phyloP scores from a whole-genome alignment of 2,797 vertebrate species.

The Dicrostonyx torquatus region DNA sequence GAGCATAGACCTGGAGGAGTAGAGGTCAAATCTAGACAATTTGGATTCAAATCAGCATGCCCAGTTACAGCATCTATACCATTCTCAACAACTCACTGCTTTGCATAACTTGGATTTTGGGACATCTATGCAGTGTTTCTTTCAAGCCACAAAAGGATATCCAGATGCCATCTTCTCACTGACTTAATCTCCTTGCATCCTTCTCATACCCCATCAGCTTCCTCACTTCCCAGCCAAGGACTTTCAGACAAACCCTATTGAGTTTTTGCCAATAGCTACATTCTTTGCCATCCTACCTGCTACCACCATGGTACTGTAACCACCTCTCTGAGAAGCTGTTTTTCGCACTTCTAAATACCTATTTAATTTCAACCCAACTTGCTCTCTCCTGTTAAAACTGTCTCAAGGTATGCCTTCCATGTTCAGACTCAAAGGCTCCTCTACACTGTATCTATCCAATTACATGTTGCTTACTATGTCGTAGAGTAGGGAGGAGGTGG shows the following conservation, averaged over 20 bases:
- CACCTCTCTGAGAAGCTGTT: neutral
- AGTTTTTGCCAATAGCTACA: neutral
- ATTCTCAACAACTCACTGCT: neutral
- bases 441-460: neutral
- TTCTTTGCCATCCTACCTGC: neutral
- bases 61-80: neutral
- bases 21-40: neutral
- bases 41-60: neutral
- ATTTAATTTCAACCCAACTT: neutral
- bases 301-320: neutral
- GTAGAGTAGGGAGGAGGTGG: neutral
- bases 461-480: neutral
- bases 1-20: neutral
- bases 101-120: neutral
- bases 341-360: neutral
- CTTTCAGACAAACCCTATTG: neutral
- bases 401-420: neutral
- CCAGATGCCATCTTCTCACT: neutral
- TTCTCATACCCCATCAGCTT: neutral
- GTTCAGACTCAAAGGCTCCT: neutral
- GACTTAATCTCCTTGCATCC: neutral
- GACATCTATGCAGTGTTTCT: too few relatives aligned
- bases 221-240: neutral
- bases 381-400: neutral
- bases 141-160: neutral